Evolutionary conservation across 1,140 invertebrate genomes (phyloP).

Genomic region (Planococcus citri): DNA sequence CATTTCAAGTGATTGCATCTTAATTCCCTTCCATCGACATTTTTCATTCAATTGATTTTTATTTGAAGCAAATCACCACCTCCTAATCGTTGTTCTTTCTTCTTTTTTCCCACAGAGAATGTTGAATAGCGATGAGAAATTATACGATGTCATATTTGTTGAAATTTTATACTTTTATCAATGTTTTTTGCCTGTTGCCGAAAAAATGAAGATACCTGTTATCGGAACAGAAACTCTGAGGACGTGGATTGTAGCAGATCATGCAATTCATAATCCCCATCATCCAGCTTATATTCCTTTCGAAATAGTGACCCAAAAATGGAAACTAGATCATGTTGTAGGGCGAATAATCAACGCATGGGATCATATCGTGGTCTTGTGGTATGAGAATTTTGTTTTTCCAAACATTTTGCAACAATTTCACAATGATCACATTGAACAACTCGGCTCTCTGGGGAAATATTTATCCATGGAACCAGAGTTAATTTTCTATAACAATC

Average conservation of each 20-base stretch:
- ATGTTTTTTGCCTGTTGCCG: background rate
- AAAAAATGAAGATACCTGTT: background rate
- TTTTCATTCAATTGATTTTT: background rate
- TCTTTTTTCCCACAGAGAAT: too few relatives aligned
- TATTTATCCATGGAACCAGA: background rate
- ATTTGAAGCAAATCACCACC: too few relatives aligned
- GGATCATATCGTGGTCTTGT: background rate
- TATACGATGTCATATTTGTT: conserved; percentile 5
- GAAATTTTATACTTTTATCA: background rate
- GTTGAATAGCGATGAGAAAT: background rate
- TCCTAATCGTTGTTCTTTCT: too few relatives aligned
- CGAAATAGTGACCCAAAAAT: background rate
- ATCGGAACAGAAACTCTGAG: background rate
- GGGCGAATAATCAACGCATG: background rate
- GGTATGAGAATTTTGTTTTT: background rate
- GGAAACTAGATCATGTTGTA: background rate
- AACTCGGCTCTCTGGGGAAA: background rate
- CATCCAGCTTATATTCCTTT: background rate
- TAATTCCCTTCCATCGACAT: too few relatives aligned
- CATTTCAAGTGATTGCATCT: too few relatives aligned
- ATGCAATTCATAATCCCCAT: background rate
- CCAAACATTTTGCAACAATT: background rate
- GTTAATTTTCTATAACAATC: conserved; percentile 9
- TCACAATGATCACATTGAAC: background rate
- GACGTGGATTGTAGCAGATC: background rate